Percentiles rank a stretch among this genome's conserved stretches.
phyloP scores from a whole-genome alignment of 1,140 invertebrate genomes.

The Gonatopus flavifemur region DNA sequence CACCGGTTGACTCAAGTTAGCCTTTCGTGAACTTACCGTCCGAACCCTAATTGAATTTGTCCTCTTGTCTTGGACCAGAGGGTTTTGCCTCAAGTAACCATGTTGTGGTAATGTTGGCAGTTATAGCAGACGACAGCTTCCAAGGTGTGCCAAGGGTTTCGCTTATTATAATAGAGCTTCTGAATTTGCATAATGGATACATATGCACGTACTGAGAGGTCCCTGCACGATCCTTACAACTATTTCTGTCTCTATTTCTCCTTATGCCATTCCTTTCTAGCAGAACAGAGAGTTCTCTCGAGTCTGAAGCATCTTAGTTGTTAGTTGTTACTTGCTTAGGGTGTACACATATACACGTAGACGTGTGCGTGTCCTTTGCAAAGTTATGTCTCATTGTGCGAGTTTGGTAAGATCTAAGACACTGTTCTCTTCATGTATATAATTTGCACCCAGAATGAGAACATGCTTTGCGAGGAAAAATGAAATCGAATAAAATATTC shows the following conservation, averaged over 20 bases:
- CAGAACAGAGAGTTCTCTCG: constrained; percentile 13
- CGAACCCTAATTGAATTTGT: constrained; percentile 50
- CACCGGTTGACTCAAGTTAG: constrained; percentile 32
- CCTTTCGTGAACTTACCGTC: constrained; percentile 41
- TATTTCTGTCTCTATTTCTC: constrained; percentile 11
- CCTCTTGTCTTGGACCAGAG: constrained; percentile 45
- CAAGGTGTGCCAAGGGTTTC: constrained; percentile 45
- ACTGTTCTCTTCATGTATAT: too few relatives aligned
- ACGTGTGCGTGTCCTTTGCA: constrained; percentile 39
- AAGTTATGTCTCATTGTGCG: constrained; percentile 50
- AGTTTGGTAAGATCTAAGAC: constrained; percentile 37
- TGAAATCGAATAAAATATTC: too few relatives aligned
- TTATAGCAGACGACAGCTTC: constrained; percentile 40
- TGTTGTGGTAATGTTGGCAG: constrained; percentile 50
- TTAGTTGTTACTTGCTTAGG: constrained; percentile 52
- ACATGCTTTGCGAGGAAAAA: too few relatives aligned
- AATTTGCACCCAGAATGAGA: too few relatives aligned
- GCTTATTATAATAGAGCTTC: constrained; percentile 56
- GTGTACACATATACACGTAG: too few relatives aligned
- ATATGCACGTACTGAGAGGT: constrained; percentile 50
- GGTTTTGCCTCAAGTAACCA: too few relatives aligned
- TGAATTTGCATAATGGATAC: constrained; percentile 57
- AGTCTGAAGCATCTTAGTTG: constrained; percentile 47
- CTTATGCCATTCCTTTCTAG: not conserved
- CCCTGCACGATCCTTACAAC: constrained; percentile 30